A percentile compares a stretch with the other conserved stretches of the same genome.
Conservation (phyloP, 2,797 vertebrate species). For the Lagorchestes hirsutus region DNA sequence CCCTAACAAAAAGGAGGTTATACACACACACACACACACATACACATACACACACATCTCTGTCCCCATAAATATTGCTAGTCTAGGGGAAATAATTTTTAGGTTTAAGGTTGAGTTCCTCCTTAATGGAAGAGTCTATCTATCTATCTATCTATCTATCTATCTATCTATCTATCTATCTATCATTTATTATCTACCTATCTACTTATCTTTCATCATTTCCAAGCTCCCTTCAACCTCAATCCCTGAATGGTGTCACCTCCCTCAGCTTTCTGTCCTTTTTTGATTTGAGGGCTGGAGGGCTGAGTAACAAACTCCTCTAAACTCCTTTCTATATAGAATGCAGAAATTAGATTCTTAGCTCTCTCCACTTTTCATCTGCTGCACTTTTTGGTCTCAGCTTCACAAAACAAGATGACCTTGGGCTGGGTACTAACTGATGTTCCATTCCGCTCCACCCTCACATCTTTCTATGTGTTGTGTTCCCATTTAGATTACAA, state of each 20-base stretch:
- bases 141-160: no score
- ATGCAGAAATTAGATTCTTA: background rate
- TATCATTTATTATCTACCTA: no score
- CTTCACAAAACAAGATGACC: background rate
- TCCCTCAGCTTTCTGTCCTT: background rate
- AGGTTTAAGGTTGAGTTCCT: background rate
- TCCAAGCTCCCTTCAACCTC: background rate
- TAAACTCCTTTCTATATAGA: background rate
- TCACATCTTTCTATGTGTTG: background rate
- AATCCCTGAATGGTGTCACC: background rate
- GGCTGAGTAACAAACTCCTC: background rate
- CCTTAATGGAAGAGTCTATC: no score
- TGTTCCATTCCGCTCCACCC: background rate
- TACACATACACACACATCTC: no score
- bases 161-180: no score
- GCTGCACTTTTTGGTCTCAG: background rate
- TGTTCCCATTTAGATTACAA: background rate
- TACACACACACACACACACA: no score
- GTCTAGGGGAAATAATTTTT: background rate
- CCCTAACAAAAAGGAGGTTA: background rate
- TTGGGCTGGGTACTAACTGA: background rate
- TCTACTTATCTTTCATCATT: background rate
- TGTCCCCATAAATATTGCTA: background rate
- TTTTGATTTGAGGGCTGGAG: background rate
- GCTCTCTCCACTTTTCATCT: background rate